Conservation (phyloP, 2,888 invertebrate species). For the Xestobium rufovillosum region DNA sequence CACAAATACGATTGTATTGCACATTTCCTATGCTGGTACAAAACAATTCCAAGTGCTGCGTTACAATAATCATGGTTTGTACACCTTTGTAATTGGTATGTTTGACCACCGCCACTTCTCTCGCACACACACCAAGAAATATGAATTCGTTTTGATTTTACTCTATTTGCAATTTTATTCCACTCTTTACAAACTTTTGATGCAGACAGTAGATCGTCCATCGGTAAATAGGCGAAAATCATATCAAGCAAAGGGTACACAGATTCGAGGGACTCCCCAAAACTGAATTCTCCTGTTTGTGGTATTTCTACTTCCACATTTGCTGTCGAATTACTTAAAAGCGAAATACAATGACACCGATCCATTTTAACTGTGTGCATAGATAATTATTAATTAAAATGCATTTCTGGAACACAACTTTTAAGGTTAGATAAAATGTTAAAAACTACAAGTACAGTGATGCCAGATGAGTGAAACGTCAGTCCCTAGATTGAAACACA, state of each 20-base stretch:
- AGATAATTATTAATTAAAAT: too few relatives aligned
- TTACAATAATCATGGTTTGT: constrained; percentile 25
- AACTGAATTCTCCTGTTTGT: constrained; percentile 26
- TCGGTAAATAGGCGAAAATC: constrained; percentile 30
- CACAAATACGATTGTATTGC: constrained; percentile 30
- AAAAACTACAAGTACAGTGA: too few relatives aligned
- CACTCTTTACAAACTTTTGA: constrained; percentile 29
- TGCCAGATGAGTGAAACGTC: too few relatives aligned
- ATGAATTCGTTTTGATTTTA: constrained; percentile 26
- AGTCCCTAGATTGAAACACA: too few relatives aligned
- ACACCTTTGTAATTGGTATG: constrained; percentile 19
- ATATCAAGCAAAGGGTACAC: constrained; percentile 33
- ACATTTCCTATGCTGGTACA: constrained; percentile 29
- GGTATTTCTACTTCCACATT: constrained; percentile 21
- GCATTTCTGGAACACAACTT: too few relatives aligned
- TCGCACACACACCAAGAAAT: constrained; percentile 31
- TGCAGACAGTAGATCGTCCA: constrained; percentile 28
- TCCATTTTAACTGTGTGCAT: too few relatives aligned
- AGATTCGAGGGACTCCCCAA: constrained; percentile 30
- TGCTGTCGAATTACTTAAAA: too few relatives aligned
- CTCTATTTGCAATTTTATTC: constrained; percentile 27
- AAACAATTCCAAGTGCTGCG: constrained; percentile 28
- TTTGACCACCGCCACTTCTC: too few relatives aligned
- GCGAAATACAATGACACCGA: too few relatives aligned
- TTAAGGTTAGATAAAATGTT: too few relatives aligned